Conservation (phyloP, 2,888 invertebrate species). For the Acrocyrtus sp. region DNA sequence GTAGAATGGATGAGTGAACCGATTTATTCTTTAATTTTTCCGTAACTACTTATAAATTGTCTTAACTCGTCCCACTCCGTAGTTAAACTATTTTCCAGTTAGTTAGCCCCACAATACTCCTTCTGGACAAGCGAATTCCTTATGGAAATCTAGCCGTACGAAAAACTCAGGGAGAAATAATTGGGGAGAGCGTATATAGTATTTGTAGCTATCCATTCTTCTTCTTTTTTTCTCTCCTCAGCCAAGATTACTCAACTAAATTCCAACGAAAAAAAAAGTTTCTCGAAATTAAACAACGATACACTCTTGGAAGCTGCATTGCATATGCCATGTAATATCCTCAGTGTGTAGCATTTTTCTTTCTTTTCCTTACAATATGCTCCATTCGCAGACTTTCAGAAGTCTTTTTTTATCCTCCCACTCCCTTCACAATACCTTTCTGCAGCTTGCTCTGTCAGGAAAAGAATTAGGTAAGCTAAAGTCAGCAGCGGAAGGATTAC, state of each 20-base stretch:
- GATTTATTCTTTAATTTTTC: not conserved
- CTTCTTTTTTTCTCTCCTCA: not conserved
- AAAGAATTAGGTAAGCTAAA: not conserved
- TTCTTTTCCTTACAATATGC: too few relatives aligned
- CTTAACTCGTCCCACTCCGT: not conserved
- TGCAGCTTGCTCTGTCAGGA: too few relatives aligned
- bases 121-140: not conserved
- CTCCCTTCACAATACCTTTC: not conserved
- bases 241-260: slow-evolving; percentile 1
- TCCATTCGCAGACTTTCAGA: slow-evolving; percentile 3
- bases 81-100: slow-evolving; percentile 33
- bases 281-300: slow-evolving; percentile 18
- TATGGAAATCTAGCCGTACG: not conserved
- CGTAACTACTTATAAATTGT: not conserved
- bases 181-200: not conserved
- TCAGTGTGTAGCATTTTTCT: not conserved
- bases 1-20: too few relatives aligned
- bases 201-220: slow-evolving; percentile 16
- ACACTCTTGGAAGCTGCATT: slow-evolving; percentile 2
- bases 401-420: slow-evolving; percentile 8
- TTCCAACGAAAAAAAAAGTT: slow-evolving; percentile 21
- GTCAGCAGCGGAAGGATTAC: slow-evolving; percentile 19
- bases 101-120: slow-evolving; percentile 9
- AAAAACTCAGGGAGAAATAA: not conserved
- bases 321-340: not conserved